Conservation (phyloP, 23 tunicate genomes). For the Ciona savignyi region DNA sequence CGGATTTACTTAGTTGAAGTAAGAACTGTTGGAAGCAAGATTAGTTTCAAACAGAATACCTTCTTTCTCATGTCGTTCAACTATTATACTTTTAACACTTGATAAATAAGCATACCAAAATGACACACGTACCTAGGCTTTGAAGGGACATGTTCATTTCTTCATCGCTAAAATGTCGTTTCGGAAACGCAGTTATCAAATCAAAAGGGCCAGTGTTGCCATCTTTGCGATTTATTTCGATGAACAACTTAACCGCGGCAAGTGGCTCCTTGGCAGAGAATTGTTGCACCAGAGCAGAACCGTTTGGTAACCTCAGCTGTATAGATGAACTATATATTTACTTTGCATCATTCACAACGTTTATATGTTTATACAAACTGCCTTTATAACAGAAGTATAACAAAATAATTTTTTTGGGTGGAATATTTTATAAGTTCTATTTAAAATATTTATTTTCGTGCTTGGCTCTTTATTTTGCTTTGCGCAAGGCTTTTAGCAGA, state of each 20-base stretch:
- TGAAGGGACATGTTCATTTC: constrained; percentile 55
- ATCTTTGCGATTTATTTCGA: constrained; percentile 55
- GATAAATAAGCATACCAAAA: too few relatives aligned
- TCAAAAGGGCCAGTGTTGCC: constrained; percentile 24
- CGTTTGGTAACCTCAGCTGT: constrained; percentile 64
- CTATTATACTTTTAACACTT: too few relatives aligned
- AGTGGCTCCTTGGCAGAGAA: constrained; percentile 68
- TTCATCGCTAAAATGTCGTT: constrained; percentile 44
- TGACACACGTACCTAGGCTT: constrained; percentile 20
- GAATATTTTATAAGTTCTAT: too few relatives aligned
- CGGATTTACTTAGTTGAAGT: too few relatives aligned
- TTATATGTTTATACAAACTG: background rate
- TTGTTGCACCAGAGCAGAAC: constrained; percentile 46
- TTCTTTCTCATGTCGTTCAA: too few relatives aligned
- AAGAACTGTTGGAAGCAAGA: too few relatives aligned
- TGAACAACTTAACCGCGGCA: constrained; percentile 52
- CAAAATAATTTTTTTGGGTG: too few relatives aligned
- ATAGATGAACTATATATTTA: background rate
- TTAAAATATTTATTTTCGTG: too few relatives aligned
- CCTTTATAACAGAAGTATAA: too few relatives aligned
- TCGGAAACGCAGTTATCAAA: constrained; percentile 66
- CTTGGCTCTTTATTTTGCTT: too few relatives aligned
- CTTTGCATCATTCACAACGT: background rate
- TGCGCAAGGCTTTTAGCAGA: too few relatives aligned
- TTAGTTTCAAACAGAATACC: too few relatives aligned